A percentile compares a stretch with the other conserved stretches of the same genome.
Evolutionary conservation across 2,888 invertebrate genomes (phyloP).

Genomic region (Andrena chrysosceles): DNA sequence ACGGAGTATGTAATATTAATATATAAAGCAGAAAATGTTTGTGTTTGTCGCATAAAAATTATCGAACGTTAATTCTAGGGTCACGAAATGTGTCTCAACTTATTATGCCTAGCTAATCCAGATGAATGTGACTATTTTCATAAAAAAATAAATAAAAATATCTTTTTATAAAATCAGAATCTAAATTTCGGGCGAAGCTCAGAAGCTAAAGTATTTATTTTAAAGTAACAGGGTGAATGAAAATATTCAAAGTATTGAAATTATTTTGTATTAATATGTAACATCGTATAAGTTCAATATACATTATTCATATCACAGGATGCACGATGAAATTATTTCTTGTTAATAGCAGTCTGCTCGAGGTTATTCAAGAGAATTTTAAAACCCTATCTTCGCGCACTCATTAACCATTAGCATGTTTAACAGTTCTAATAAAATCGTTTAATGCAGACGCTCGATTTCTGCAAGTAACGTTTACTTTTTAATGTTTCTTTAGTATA

Average conservation of each 20-base stretch:
- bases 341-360: background rate
- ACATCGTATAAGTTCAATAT: background rate
- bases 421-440: background rate
- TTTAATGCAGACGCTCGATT: background rate
- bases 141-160: too few species aligned
- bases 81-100: too few species aligned
- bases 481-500: slow-evolving; percentile 9
- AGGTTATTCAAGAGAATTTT: slow-evolving; percentile 5
- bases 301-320: slow-evolving; percentile 13
- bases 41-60: too few species aligned
- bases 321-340: background rate
- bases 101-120: too few species aligned
- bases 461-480: background rate
- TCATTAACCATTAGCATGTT: background rate
- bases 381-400: background rate
- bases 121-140: too few species aligned
- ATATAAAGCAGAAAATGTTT: background rate
- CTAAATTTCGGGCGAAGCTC: too few species aligned
- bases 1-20: background rate
- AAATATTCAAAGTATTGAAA: background rate
- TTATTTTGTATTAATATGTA: slow-evolving; percentile 6
- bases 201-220: too few species aligned
- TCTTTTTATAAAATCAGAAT: too few species aligned
- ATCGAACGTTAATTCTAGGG: too few species aligned
- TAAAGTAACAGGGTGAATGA: too few species aligned